Conservation (phyloP, 2,797 vertebrate species). For the Nannoperca australis region DNA sequence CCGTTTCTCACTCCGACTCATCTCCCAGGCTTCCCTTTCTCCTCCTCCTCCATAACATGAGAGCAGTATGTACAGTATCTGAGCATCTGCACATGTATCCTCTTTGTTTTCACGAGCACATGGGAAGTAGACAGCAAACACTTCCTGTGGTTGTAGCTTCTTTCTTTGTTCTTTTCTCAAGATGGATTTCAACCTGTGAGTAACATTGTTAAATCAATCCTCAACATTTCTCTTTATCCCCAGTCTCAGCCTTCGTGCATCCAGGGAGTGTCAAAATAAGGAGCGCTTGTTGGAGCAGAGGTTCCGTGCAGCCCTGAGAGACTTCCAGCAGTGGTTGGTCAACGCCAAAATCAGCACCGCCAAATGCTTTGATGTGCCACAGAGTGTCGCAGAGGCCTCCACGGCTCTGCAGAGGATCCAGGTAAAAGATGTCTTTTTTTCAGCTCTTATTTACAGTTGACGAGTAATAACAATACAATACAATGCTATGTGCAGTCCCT, state of each 20-base stretch:
- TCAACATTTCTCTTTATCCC: constrained; percentile 10
- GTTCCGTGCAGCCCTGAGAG: constrained; percentile 89
- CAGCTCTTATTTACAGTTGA: background rate
- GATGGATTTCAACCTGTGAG: constrained; percentile 32
- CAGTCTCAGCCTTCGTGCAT: constrained; percentile 94
- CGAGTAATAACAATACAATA: background rate
- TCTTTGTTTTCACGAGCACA: constrained; percentile 60
- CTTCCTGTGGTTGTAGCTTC: constrained; percentile 17
- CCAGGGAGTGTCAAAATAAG: constrained; percentile 95
- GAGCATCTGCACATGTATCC: constrained; percentile 32
- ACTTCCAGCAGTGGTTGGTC: constrained; percentile 96
- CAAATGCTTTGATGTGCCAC: constrained; percentile 95
- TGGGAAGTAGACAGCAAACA: constrained; percentile 29
- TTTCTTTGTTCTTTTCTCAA: constrained; percentile 31
- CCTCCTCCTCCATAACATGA: constrained; percentile 17
- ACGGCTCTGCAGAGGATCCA: constrained; percentile 93
- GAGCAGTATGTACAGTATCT: constrained; percentile 36
- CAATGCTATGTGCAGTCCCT: background rate
- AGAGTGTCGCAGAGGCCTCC: constrained; percentile 90
- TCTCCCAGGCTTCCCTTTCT: constrained; percentile 22
- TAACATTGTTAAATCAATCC: constrained; percentile 5
- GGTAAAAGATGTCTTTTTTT: constrained; percentile 79
- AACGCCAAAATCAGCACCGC: constrained; percentile 93
- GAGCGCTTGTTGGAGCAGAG: constrained; percentile 95
- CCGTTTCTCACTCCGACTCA: constrained; percentile 66